These are phyloP conservation scores for Cheumatopsyche charites DNA, from an alignment of 1,140 invertebrate species.

Conservation along the genomic window DNA sequence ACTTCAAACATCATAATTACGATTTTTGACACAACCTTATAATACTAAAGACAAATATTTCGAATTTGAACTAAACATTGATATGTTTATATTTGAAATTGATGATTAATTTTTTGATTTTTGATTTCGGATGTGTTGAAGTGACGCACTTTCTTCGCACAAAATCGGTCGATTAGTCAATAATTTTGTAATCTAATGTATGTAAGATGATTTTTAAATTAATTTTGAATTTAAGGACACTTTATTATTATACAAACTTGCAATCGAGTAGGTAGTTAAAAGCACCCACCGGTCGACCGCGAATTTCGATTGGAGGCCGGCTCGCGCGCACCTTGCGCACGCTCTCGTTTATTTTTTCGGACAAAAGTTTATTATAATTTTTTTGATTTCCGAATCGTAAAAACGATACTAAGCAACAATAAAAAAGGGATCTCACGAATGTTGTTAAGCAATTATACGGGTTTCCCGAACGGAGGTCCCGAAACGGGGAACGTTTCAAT, in stretches of 20 bases:
- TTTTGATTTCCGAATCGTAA: conserved; percentile 16
- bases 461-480: conserved; percentile 20
- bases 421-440: conserved; percentile 6
- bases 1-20: neutral
- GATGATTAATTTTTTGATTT: too few relatives aligned
- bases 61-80: too few relatives aligned
- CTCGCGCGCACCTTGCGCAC: conserved; percentile 19
- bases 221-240: too few relatives aligned
- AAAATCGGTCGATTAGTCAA: too few relatives aligned
- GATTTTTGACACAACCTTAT: too few relatives aligned
- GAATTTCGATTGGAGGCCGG: conserved; percentile 19
- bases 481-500: conserved; percentile 43
- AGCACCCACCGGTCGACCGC: conserved; percentile 20
- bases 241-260: conserved; percentile 8
- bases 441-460: conserved; percentile 33
- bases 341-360: neutral
- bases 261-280: neutral
- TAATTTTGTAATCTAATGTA: too few relatives aligned
- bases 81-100: too few relatives aligned
- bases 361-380: conserved; percentile 1
- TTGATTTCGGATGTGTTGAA: too few relatives aligned
- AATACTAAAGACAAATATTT: too few relatives aligned
- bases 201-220: too few relatives aligned
- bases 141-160: too few relatives aligned
- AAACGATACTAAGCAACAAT: conserved; percentile 12